These are phyloP conservation scores for Euphydryas editha DNA, from an alignment of 2,888 invertebrate genomes.

Conservation along the genomic window DNA sequence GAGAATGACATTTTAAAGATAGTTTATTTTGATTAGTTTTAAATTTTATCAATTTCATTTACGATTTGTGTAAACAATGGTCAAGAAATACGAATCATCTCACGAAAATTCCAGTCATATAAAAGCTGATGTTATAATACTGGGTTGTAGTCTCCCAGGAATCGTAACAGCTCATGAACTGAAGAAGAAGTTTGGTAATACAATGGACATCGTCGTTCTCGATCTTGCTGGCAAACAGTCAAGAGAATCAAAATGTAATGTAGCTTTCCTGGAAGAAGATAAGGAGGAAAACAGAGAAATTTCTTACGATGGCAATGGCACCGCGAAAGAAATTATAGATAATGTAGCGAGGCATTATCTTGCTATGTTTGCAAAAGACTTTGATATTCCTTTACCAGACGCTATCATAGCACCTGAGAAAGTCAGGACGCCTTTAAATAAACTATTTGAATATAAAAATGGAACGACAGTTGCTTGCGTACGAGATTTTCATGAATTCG, in stretches of 20 bases:
- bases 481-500: conserved; percentile 64
- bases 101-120: conserved; percentile 44
- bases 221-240: conserved; percentile 53
- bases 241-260: conserved; percentile 56
- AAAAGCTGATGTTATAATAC: conserved; percentile 71
- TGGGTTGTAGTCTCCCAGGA: conserved; percentile 75
- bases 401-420: conserved; percentile 56
- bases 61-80: conserved; percentile 10
- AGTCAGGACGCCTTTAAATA: conserved; percentile 51
- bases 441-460: conserved; percentile 67
- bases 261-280: conserved; percentile 55
- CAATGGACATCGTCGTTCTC: conserved; percentile 71
- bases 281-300: conserved; percentile 41
- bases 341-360: conserved; percentile 61
- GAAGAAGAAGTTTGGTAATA: conserved; percentile 68
- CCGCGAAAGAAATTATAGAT: conserved; percentile 50
- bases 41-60: conserved; percentile 31
- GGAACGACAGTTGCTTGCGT: conserved; percentile 59
- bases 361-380: conserved; percentile 60
- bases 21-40: conserved; percentile 21
- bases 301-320: conserved; percentile 39
- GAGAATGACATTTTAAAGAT: conserved; percentile 18
- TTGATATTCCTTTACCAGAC: conserved; percentile 64
- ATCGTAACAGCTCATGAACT: conserved; percentile 75
- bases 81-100: conserved; percentile 3